Evolutionary conservation across 2,113 vertebrate genomes (phyloP).

Genomic region (Sapayoa aenigma): DNA sequence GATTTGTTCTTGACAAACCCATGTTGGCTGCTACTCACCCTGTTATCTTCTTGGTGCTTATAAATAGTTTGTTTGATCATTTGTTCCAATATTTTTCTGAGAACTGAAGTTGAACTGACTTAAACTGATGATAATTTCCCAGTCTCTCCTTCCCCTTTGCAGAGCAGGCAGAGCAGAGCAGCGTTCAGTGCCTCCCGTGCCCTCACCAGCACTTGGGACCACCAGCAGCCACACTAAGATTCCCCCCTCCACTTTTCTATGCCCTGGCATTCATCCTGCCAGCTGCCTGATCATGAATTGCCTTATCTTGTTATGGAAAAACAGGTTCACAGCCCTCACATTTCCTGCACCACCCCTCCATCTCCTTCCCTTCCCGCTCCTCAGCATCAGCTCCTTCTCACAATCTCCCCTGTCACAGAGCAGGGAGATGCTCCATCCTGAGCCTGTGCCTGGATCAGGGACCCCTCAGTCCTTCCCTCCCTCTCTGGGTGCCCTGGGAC

Average conservation of each 20-base stretch:
- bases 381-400: rapidly evolving
- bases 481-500: too few species aligned
- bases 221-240: background rate
- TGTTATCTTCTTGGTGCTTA: constrained; percentile 66
- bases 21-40: constrained; percentile 67
- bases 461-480: background rate
- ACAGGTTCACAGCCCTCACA: background rate
- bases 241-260: background rate
- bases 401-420: rapidly evolving
- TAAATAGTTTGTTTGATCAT: constrained; percentile 73
- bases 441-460: background rate
- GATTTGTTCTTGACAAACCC: constrained; percentile 71
- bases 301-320: background rate
- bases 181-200: rapidly evolving
- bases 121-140: constrained; percentile 45
- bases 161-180: background rate
- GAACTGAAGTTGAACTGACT: constrained; percentile 62
- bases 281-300: rapidly evolving
- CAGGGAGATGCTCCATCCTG: background rate
- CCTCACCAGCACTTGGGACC: background rate
- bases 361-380: background rate
- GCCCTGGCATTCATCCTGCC: background rate
- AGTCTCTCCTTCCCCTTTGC: background rate
- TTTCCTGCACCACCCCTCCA: background rate
- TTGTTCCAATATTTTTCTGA: constrained; percentile 68